Conservation (phyloP, 92 coral and sea anemone genomes). For the Siderastrea radians region DNA sequence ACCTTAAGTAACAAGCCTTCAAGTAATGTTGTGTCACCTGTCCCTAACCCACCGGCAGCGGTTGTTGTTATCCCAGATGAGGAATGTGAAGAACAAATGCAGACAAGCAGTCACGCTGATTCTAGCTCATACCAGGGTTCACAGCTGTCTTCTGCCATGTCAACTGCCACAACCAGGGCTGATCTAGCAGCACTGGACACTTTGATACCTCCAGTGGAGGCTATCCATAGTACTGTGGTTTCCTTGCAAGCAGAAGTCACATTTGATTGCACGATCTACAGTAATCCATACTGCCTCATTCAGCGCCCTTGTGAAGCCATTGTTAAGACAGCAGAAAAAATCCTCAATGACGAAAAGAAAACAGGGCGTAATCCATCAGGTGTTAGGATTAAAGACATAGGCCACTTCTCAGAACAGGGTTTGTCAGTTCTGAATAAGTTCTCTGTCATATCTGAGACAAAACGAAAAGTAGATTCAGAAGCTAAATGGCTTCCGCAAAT, state of each 20-base stretch:
- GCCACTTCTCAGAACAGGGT: constrained; percentile 53
- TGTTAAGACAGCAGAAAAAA: constrained; percentile 35
- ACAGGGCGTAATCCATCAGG: constrained; percentile 28
- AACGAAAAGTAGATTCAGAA: constrained; percentile 43
- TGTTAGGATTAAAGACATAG: constrained; percentile 38
- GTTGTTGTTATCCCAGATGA: constrained; percentile 3
- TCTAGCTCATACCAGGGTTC: neutral
- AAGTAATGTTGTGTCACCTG: too few species aligned
- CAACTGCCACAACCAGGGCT: constrained; percentile 12
- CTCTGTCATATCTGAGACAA: constrained; percentile 20
- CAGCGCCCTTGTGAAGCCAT: constrained; percentile 41
- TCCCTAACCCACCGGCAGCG: neutral
- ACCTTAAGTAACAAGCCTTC: neutral
- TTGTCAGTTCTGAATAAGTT: constrained; percentile 47
- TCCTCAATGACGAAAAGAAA: constrained; percentile 18
- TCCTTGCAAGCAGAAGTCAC: neutral
- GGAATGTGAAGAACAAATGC: neutral
- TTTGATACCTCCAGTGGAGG: constrained; percentile 6
- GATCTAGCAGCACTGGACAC: constrained; percentile 23
- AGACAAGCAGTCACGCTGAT: neutral
- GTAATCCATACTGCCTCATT: constrained; percentile 21
- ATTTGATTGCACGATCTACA: neutral
- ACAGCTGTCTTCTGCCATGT: constrained; percentile 23
- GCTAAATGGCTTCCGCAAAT: constrained; percentile 50
- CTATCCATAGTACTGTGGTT: neutral